Base-by-base conservation (phyloP, 1,140 invertebrate species). In the Drosophila quadrilineata region DNA sequence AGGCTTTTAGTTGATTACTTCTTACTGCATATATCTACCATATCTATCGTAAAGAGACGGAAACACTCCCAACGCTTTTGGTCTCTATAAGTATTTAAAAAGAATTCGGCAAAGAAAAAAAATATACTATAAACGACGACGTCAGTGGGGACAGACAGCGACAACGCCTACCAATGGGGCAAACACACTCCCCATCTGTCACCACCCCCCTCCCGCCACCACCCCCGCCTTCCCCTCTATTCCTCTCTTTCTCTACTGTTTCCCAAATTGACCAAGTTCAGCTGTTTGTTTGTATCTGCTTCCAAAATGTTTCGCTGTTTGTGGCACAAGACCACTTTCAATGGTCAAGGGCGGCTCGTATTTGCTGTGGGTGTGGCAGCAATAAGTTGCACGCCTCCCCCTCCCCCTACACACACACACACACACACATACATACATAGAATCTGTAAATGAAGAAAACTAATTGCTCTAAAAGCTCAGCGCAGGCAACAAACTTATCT, bases 321-420 rank as follows among this genome's bases (percentile, higher is more conserved):
- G n/a, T n/a, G n/a, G n/a, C n/a, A n/a, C n/a, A n/a, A n/a, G n/a
- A n/a, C n/a, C n/a, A n/a, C n/a, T n/a, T n/a, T n/a, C n/a, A 21
- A 3, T 9, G 36, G 19, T n/a, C 16, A 19, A 21, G 36, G 36
- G 36, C 16, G 12, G 45, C 26, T 6, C 17, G 6, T 70, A 56
- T 59, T 58, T 74, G 48, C 57, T 52, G 28, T 54, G 60, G 72
- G 72, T 52, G 72, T 75, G 72, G 60, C 72, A 49, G 6, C 1
- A 6, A 3, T 16, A 6, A 35, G 14, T 35, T 16, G 12, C 14
- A 35, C 33, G 12, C 33, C 10, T 6, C n/a, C n/a, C n/a, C n/a
- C n/a, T n/a, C n/a, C n/a, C n/a, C n/a, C n/a, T n/a, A n/a, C 10
- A 0, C n/a, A 9, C 10, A 12, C 45, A 21, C 49, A 33, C 33